Evolutionary conservation across 1,140 invertebrate species (phyloP), one percentile per base, ranked within the genome.

Genomic region (Dysdera silvatica): DNA sequence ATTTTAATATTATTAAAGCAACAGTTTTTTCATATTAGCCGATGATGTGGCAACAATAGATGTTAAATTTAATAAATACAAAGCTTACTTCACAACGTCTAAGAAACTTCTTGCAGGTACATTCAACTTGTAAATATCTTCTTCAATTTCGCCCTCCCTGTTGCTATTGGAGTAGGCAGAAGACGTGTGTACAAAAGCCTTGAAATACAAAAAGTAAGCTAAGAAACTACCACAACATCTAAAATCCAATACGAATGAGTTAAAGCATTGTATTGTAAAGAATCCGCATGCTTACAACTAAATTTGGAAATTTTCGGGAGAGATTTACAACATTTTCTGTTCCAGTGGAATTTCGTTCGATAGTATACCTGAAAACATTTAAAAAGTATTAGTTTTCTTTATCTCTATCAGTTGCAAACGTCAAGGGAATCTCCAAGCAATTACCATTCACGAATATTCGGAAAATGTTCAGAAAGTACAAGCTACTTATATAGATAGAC

Each of bases 341-440:
- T 43, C 89, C 90, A 65, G 89, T 77, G 81, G 93, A 88, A 76
- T 94, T 94, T 75, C 92, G 54, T 5, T 62, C n/a, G 12, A 71
- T 16, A 35, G 69, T 64, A 20, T 90, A 79, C 26, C 70, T 72
- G 32, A 18, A 66, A 64, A 26, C n/a, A 54, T 68, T 57, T 28
- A 54, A 37, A 37, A 48, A n/a, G n/a, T n/a, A n/a, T n/a, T n/a
- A n/a, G n/a, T n/a, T n/a, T n/a, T n/a, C n/a, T n/a, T n/a, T n/a
- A n/a, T n/a, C n/a, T n/a, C n/a, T n/a, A n/a, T n/a, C n/a, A n/a
- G n/a, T n/a, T n/a, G n/a, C n/a, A n/a, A n/a, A n/a, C n/a, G n/a
- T n/a, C n/a, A n/a, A n/a, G n/a, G n/a, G n/a, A n/a, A n/a, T n/a
- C n/a, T n/a, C n/a, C n/a, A n/a, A n/a, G n/a, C n/a, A n/a, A n/a